A percentile compares a stretch with the other conserved stretches of the same genome.
These are phyloP conservation scores for Achlya flavicornis DNA, from an alignment of 2,888 invertebrate species.

Conservation along the genomic window DNA sequence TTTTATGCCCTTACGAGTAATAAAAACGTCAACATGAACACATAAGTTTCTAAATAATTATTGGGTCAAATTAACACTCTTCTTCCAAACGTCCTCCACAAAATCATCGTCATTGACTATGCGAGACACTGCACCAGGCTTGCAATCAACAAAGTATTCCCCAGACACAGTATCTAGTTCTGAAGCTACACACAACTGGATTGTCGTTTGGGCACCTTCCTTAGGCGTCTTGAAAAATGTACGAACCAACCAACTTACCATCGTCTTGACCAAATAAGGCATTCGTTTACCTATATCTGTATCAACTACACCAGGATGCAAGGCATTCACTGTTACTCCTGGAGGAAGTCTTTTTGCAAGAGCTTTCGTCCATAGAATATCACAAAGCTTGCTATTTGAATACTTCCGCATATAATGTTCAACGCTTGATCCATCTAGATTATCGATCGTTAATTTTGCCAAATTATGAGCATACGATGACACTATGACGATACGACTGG, in stretches of 20 bases:
- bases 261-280: conserved; percentile 60
- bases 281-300: conserved; percentile 90
- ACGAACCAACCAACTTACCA: conserved; percentile 79
- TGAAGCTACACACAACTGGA: conserved; percentile 89
- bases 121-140: conserved; percentile 78
- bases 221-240: conserved; percentile 86
- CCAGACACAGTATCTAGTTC: conserved; percentile 88
- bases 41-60: background rate
- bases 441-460: conserved; percentile 76
- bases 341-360: conserved; percentile 61
- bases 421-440: conserved; percentile 38
- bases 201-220: conserved; percentile 91
- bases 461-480: conserved; percentile 62
- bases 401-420: conserved; percentile 70
- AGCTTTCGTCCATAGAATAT: conserved; percentile 70
- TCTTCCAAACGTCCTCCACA: conserved; percentile 90
- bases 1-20: too few species aligned
- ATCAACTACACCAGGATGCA: conserved; percentile 93
- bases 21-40: too few species aligned
- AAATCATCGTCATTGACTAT: conserved; percentile 85
- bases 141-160: conserved; percentile 91
- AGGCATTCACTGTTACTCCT: conserved; percentile 89
- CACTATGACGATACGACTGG: conserved; percentile 73
- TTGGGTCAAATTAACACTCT: conserved; percentile 47
- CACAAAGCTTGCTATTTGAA: conserved; percentile 67